phyloP scores from a whole-genome alignment of 2,888 invertebrate species.

The Leucophora obtusa region DNA sequence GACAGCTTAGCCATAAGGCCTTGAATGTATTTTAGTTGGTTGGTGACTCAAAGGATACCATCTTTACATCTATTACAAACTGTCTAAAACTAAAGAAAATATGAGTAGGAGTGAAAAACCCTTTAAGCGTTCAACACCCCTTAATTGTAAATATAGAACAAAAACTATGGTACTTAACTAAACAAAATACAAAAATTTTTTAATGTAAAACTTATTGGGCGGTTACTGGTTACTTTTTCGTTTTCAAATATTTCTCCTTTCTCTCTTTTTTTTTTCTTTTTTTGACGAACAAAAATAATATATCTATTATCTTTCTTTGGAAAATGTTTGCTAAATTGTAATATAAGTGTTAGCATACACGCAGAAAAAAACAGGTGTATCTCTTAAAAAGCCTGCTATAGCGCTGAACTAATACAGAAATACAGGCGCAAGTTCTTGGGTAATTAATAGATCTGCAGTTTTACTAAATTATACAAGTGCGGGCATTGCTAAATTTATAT shows the following conservation, averaged over 20 bases:
- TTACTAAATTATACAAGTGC: too few relatives aligned
- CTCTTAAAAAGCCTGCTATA: too few relatives aligned
- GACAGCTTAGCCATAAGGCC: too few relatives aligned
- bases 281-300: slow-evolving; percentile 5
- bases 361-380: too few relatives aligned
- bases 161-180: slow-evolving; percentile 13
- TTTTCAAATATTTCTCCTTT: slow-evolving; percentile 2
- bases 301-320: slow-evolving; percentile 30
- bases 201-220: slow-evolving; percentile 25
- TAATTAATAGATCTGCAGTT: too few relatives aligned
- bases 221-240: slow-evolving; percentile 34
- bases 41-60: too few relatives aligned
- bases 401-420: too few relatives aligned
- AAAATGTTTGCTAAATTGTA: slow-evolving; percentile 35
- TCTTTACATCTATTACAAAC: neutral
- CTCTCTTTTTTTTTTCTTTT: neutral
- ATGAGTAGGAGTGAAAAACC: slow-evolving; percentile 45
- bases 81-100: neutral
- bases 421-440: too few relatives aligned
- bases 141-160: slow-evolving; percentile 40
- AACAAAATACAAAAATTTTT: slow-evolving; percentile 29
- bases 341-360: slow-evolving; percentile 26
- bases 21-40: too few relatives aligned
- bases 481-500: too few relatives aligned
- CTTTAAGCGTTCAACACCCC: slow-evolving; percentile 57